These are phyloP conservation scores for Loxodonta africana DNA, from an alignment of 2,113 vertebrate genomes.

Conservation along the genomic window DNA sequence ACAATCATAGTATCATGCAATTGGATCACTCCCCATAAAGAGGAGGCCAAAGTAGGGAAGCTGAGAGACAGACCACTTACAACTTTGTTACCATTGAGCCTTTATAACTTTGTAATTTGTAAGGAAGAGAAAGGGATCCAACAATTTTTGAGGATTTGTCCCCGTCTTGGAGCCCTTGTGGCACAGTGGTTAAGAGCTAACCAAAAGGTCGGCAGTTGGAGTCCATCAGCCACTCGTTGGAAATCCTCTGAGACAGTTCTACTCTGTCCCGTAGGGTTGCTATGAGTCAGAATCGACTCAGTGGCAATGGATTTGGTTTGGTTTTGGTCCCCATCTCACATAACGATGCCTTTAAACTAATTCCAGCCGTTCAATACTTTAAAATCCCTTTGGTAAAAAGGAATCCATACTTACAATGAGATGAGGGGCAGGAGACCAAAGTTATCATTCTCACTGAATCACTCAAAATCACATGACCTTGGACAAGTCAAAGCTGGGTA, in stretches of 20 bases:
- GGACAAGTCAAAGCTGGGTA: not conserved
- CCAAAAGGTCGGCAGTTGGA: too few relatives aligned
- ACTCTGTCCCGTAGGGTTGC: too few relatives aligned
- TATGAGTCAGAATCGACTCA: too few relatives aligned
- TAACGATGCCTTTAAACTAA: not conserved
- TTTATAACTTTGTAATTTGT: constrained; percentile 15
- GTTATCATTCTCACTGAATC: not conserved
- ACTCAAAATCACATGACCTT: not conserved
- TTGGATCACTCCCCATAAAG: not conserved
- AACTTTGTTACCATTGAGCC: not conserved
- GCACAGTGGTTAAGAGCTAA: too few relatives aligned
- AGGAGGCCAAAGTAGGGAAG: not conserved
- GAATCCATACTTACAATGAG: not conserved
- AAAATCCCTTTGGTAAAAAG: not conserved
- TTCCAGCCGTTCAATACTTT: not conserved
- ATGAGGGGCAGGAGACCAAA: not conserved
- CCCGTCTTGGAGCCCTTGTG: too few relatives aligned
- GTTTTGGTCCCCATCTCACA: not conserved
- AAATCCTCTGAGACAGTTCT: too few relatives aligned
- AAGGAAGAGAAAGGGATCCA: not conserved
- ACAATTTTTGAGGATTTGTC: not conserved
- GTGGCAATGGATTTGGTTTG: too few relatives aligned
- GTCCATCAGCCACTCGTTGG: too few relatives aligned
- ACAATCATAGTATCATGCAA: not conserved
- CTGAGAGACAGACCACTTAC: not conserved